A percentile compares a stretch with the other conserved stretches of the same genome.
These are phyloP conservation scores for Guaruba guarouba DNA, from an alignment of 2,113 vertebrate species.

Conservation along the genomic window DNA sequence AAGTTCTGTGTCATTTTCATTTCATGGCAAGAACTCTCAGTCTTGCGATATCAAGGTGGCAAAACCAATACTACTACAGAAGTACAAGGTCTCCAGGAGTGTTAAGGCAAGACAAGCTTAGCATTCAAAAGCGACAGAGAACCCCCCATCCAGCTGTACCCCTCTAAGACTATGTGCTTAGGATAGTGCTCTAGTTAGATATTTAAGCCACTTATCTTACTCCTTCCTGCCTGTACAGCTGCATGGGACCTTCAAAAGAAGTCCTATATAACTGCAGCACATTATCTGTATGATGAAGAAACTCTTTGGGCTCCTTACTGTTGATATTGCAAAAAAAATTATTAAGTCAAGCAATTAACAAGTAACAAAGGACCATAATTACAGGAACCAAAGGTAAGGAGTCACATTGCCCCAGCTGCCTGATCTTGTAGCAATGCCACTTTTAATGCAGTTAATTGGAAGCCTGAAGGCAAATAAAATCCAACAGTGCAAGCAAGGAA, in stretches of 20 bases:
- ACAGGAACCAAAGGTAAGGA: background rate
- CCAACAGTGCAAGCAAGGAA: background rate
- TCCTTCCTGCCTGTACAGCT: background rate
- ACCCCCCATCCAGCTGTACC: background rate
- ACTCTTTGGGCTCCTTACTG: background rate
- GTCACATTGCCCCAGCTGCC: background rate
- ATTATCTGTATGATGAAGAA: accelerated
- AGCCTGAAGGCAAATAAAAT: background rate
- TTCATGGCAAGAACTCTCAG: background rate
- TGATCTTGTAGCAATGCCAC: background rate
- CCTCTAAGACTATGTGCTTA: background rate
- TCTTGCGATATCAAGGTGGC: background rate
- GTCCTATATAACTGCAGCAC: background rate
- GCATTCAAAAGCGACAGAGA: background rate
- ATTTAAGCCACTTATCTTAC: background rate
- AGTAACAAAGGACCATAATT: background rate
- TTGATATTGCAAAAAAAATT: background rate
- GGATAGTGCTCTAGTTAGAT: background rate
- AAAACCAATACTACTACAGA: background rate
- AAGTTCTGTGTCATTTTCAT: background rate
- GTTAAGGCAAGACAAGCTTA: background rate
- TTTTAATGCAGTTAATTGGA: background rate
- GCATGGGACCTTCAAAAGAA: background rate
- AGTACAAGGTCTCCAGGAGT: background rate
- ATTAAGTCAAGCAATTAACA: background rate